These are phyloP conservation scores for Drosophila miranda DNA, from an alignment of 1,140 invertebrate species.

Conservation along the genomic window DNA sequence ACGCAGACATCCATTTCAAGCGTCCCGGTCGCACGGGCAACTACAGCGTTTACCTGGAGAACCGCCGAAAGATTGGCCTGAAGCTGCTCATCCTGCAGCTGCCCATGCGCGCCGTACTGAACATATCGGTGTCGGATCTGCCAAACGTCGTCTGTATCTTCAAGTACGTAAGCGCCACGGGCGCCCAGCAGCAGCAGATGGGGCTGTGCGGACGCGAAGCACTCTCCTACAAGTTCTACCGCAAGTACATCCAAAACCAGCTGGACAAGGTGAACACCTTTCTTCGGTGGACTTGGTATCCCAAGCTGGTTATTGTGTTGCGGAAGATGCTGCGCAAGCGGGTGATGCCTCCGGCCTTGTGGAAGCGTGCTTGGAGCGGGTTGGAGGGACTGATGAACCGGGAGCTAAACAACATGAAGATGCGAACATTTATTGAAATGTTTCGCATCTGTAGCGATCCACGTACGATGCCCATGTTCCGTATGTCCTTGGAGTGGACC, in stretches of 20 bases:
- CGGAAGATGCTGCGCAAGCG: constrained; percentile 75
- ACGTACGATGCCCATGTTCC: constrained; percentile 83
- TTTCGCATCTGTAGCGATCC: constrained; percentile 82
- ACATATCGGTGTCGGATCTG: constrained; percentile 84
- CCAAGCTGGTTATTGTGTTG: constrained; percentile 78
- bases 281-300: constrained; percentile 82
- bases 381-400: constrained; percentile 83
- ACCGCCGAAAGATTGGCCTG: constrained; percentile 83
- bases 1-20: constrained; percentile 54
- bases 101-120: constrained; percentile 85
- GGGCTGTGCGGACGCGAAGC: constrained; percentile 71
- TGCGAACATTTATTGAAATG: constrained; percentile 84
- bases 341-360: constrained; percentile 53
- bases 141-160: constrained; percentile 71
- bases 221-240: constrained; percentile 72
- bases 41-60: constrained; percentile 84
- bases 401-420: constrained; percentile 83
- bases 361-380: constrained; percentile 71
- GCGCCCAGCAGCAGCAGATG: constrained; percentile 81
- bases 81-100: constrained; percentile 85
- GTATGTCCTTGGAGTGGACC: constrained; percentile 82
- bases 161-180: constrained; percentile 82
- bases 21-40: constrained; percentile 84
- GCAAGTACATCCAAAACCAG: constrained; percentile 75
- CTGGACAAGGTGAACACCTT: constrained; percentile 80